Percentiles rank a stretch among this genome's conserved stretches.
These are phyloP conservation scores for Holothuria scabra DNA, from an alignment of 53 echinoderm and acorn worm genomes.

Conservation along the genomic window DNA sequence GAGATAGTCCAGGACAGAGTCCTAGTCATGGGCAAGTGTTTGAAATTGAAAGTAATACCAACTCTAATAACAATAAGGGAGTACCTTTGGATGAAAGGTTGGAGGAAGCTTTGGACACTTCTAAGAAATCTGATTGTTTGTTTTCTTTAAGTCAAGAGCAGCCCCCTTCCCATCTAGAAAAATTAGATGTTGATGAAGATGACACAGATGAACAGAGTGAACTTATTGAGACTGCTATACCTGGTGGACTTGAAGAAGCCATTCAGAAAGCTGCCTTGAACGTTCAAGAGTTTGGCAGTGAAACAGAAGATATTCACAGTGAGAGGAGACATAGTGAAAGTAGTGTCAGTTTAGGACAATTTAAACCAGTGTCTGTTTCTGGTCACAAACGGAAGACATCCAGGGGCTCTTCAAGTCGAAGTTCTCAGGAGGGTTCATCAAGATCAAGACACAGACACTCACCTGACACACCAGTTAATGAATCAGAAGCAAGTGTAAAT, in stretches of 20 bases:
- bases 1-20: background rate
- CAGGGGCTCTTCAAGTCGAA: background rate
- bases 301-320: background rate
- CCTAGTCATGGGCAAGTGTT: background rate
- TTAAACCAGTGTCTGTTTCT: conserved; percentile 8
- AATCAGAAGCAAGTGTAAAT: background rate
- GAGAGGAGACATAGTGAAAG: background rate
- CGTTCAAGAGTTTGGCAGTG: conserved; percentile 8
- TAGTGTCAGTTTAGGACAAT: conserved; percentile 9
- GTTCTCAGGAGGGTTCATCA: background rate
- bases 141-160: conserved; percentile 62
- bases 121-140: conserved; percentile 31
- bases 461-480: background rate
- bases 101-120: background rate
- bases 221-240: conserved; percentile 25
- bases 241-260: conserved; percentile 9
- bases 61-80: conserved; percentile 26
- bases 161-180: conserved; percentile 26
- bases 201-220: conserved; percentile 17
- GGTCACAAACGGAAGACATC: background rate
- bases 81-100: no score
- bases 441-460: background rate
- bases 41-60: conserved; percentile 16
- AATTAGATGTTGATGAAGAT: background rate
- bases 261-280: conserved; percentile 24